Percentiles rank a stretch among this genome's conserved stretches.
Evolutionary conservation across 2,888 invertebrate species (phyloP).

Genomic region (Aelia acuminata): DNA sequence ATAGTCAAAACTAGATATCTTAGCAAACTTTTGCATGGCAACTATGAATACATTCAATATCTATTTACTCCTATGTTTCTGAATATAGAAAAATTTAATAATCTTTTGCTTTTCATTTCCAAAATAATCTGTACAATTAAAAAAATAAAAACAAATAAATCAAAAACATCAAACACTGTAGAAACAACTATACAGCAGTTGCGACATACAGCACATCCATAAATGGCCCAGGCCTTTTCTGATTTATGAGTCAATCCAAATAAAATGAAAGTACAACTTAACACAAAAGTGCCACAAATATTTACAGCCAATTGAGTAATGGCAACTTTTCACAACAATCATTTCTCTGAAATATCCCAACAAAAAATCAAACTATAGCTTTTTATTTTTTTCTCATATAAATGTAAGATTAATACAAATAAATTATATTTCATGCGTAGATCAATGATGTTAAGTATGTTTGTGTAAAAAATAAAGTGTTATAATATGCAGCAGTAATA

Average conservation of each 20-base stretch:
- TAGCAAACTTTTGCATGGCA: slow-evolving; percentile 59
- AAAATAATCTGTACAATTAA: slow-evolving; percentile 48
- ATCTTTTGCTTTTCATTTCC: background rate
- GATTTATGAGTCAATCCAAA: slow-evolving; percentile 13
- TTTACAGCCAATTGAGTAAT: slow-evolving; percentile 51
- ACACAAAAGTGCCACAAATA: slow-evolving; percentile 56
- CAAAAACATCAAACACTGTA: slow-evolving; percentile 58
- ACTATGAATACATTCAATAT: slow-evolving; percentile 61
- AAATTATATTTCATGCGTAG: slow-evolving; percentile 11
- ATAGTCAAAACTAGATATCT: slow-evolving; percentile 56
- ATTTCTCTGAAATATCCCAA: slow-evolving; percentile 7
- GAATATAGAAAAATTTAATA: slow-evolving; percentile 42
- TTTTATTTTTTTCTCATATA: background rate
- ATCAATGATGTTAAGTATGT: slow-evolving; percentile 10
- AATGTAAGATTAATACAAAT: background rate
- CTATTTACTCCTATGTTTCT: slow-evolving; percentile 57
- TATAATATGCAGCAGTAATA: background rate
- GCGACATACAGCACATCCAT: slow-evolving; percentile 64
- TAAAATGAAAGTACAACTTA: slow-evolving; percentile 12
- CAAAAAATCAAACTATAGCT: background rate
- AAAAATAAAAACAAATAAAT: slow-evolving; percentile 51
- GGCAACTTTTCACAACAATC: slow-evolving; percentile 46
- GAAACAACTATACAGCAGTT: slow-evolving; percentile 61
- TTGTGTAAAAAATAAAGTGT: background rate
- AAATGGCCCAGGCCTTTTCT: slow-evolving; percentile 40